Base-by-base conservation (phyloP, 2,888 invertebrate species). In the Ceramica pisi region DNA sequence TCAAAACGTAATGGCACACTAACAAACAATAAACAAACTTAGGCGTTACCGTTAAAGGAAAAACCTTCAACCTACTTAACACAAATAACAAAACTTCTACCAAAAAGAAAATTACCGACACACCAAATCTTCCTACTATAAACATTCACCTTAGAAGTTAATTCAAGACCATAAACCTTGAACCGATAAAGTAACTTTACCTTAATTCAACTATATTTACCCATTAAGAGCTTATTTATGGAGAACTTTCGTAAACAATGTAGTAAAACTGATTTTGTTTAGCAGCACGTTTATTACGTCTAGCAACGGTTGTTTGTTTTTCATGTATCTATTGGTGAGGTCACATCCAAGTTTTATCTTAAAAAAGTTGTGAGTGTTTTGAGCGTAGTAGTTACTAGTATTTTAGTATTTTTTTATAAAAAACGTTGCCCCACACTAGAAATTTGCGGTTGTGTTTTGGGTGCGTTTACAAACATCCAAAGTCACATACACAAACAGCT, bases 261-360 rank as follows among this genome's bases (percentile, higher is more conserved):
- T 63, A 31, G 59, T 80, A 56, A 80, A 56, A 55, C 64, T 23
- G 61, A 73, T 79, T 78, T 76, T 64, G 46, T 64, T 64, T 44
- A 56, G 26, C n/a, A 7, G 60, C 23, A 57, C 16, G 55, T 31
- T 65, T 53, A 51, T 50, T 46, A 31, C 10, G 50, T 50, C n/a
- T 31, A 26, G 14, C 38, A 14, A 19, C 0, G 35, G 10, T 50
- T 59, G 35, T 63, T 71, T 78, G 21, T 21, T 50, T 59, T 44
- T 50, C 44, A 21, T 31, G 21, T 57, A 51, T 19, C 5, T 46
- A 19, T 55, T 72, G 62, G 38, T 41, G 2, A 46, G 21, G 21
- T 10, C 23, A 35, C n/a, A 46, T 16, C 7, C 10, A 2, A 16
- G 23, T 3, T 48, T 48, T n/a, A 10, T 0, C 48, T 48, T 21